phyloP scores from a whole-genome alignment of 2,113 vertebrate genomes.

The Eudyptes chrysolophus region DNA sequence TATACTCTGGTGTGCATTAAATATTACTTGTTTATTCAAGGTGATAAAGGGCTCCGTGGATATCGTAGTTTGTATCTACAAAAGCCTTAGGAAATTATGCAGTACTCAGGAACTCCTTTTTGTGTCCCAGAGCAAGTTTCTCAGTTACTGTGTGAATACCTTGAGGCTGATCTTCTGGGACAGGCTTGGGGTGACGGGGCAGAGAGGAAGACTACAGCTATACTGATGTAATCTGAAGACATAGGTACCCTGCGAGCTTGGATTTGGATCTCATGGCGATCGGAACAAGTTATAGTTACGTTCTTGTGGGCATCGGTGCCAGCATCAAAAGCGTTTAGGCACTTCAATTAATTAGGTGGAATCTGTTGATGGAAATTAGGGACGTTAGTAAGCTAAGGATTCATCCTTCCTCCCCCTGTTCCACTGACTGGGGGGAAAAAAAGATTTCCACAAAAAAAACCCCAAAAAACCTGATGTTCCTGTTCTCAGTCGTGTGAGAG shows the following conservation, averaged over 20 bases:
- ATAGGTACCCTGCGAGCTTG: background rate
- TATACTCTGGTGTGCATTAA: background rate
- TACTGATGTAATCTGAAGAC: background rate
- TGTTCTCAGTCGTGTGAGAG: constrained; percentile 25
- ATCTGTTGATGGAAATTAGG: background rate
- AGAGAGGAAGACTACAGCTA: background rate
- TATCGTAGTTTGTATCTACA: background rate
- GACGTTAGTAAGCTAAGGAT: background rate
- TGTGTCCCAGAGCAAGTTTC: background rate
- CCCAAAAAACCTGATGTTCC: background rate
- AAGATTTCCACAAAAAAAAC: background rate
- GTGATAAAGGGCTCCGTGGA: background rate
- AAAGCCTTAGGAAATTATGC: background rate
- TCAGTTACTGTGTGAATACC: too few species aligned
- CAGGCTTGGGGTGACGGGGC: background rate
- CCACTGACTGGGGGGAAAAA: background rate
- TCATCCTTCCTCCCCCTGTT: background rate
- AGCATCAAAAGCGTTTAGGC: background rate
- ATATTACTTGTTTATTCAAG: background rate
- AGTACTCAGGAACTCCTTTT: background rate
- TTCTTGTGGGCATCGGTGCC: rapidly evolving
- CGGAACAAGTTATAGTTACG: rapidly evolving
- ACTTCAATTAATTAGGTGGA: background rate
- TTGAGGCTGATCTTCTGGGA: background rate
- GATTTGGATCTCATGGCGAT: rapidly evolving